Evolutionary conservation across 2,113 vertebrate genomes (phyloP), one percentile per base, ranked within the genome.

Genomic region (Lethenteron camtschaticum): DNA sequence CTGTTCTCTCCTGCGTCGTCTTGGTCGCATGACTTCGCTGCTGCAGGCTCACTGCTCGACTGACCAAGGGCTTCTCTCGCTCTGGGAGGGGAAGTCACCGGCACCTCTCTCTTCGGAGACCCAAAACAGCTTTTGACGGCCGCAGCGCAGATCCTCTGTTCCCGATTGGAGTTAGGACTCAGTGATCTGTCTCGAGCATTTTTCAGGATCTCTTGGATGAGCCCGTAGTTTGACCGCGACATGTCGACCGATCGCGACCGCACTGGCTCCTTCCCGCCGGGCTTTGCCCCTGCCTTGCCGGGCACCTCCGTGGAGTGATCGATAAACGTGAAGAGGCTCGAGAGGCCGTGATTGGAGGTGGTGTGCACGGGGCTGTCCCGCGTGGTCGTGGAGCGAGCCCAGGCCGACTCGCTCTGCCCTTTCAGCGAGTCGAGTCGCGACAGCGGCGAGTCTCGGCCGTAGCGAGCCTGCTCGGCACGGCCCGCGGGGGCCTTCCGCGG

Each of bases 251-350:
- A 75, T 12, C 75, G 79, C 68, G 82, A 78, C 72, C 86, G 85
- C 7, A 78, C 78, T 3, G 88, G 82, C 41, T 82, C 83, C 41
- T 87, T 85, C 71, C 84, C 81, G 72, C 83, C 87, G n/a, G 81
- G 82, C 3, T 88, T 41, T 41, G 41, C 86, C 73, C 84, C 84
- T 66, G 79, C 76, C 72, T 80, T 70, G 72, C 95, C 94, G 56
- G 82, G 86, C 70, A 75, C 80, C 57, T 84, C 80, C 0, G 90
- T 89, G 8, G 84, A 90, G 75, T 96, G 92, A 80, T 96, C 94
- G 16, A 99, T 94, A 77, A 99, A 96, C 79, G 87, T 96, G 79
- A 99, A 99, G 75, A 99, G 85, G 79, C 94, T 99, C 79, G 94
- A 99, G 73, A 96, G 88, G 57, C 92, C 94, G 4, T 96, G 90